Evolutionary conservation across 2,797 vertebrate genomes (phyloP).

Genomic region (Podarcis siculus): DNA sequence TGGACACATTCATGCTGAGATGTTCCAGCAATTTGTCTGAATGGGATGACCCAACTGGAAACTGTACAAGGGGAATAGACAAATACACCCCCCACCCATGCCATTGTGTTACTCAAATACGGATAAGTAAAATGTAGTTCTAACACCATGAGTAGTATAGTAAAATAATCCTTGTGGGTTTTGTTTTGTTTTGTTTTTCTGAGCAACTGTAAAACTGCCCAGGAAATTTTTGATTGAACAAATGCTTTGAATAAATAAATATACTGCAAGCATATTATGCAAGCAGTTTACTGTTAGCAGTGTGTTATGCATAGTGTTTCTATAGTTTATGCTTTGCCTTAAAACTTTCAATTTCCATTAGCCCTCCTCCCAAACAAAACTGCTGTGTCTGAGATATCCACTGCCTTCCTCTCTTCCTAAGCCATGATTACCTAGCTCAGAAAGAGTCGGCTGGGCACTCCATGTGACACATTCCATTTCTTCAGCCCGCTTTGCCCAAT

Average conservation of each 20-base stretch:
- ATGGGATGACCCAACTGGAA: conserved; percentile 1
- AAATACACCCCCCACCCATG: too few relatives aligned
- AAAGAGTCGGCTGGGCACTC: too few relatives aligned
- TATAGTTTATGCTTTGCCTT: neutral
- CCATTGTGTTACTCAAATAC: neutral
- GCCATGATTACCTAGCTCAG: neutral
- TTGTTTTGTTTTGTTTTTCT: neutral
- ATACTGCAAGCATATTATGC: neutral
- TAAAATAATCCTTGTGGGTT: neutral
- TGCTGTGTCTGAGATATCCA: neutral
- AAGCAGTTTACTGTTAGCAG: too few relatives aligned
- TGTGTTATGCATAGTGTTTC: neutral
- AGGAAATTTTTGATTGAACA: neutral
- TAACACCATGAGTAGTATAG: neutral
- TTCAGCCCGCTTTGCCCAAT: neutral
- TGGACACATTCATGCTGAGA: neutral
- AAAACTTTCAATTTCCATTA: neutral
- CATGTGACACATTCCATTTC: neutral
- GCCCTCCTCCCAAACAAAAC: neutral
- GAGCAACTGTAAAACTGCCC: neutral
- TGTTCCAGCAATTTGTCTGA: conserved; percentile 4
- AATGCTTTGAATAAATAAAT: neutral
- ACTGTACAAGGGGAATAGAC: neutral
- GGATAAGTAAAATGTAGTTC: neutral
- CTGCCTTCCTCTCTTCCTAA: neutral